A percentile compares a stretch with the other conserved stretches of the same genome.
Conservation (phyloP, 1,140 invertebrate species). For the Ericerus pela region DNA sequence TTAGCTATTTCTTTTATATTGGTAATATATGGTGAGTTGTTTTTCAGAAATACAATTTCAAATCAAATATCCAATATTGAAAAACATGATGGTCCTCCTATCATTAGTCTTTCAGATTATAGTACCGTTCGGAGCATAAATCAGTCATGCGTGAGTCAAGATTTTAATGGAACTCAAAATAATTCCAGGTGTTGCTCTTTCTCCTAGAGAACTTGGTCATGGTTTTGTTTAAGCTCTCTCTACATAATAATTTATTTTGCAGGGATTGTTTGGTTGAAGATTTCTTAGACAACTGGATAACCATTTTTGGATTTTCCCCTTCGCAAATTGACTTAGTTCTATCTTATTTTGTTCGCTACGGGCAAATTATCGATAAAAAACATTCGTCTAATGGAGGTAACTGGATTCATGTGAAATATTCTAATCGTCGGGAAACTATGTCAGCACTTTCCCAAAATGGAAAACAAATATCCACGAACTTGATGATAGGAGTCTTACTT, state of each 20-base stretch:
- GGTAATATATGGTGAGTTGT: too few relatives aligned
- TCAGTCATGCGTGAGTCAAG: not conserved
- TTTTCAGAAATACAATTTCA: not conserved
- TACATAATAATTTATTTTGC: not conserved
- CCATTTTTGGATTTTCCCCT: not conserved
- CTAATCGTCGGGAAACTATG: not conserved
- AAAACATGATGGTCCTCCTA: conserved; percentile 1
- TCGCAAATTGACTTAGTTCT: not conserved
- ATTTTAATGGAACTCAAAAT: not conserved
- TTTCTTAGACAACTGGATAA: not conserved
- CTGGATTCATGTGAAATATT: conserved; percentile 7
- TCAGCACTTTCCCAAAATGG: not conserved
- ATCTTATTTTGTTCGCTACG: not conserved
- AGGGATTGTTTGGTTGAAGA: not conserved
- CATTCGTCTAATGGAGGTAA: conserved; percentile 3
- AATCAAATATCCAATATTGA: not conserved
- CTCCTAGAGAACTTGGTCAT: not conserved
- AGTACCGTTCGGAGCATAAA: not conserved
- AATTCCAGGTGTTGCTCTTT: not conserved
- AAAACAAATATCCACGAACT: conserved; percentile 1
- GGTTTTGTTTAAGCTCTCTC: not conserved
- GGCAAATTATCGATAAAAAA: not conserved
- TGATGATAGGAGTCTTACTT: not conserved
- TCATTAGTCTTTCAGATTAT: conserved; percentile 2
- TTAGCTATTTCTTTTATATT: too few relatives aligned